Base-by-base conservation (phyloP, 2,797 vertebrate genomes). In the Takifugu rubripes region DNA sequence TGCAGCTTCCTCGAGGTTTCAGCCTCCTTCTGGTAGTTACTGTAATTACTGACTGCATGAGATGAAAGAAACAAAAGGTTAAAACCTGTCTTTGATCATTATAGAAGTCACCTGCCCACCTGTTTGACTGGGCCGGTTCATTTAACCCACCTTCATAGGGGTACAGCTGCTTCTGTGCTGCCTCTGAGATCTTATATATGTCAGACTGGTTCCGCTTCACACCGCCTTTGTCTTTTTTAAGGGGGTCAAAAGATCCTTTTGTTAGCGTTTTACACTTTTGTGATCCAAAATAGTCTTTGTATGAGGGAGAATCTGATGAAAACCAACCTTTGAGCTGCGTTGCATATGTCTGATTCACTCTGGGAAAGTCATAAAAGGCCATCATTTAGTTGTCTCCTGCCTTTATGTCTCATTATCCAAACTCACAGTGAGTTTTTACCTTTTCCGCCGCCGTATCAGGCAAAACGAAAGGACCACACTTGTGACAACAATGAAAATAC, bases 301-400 rank as follows among this genome's bases (percentile, higher is more conserved):
- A 4, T 29, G 4, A 7, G 1, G 7, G 44, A 12, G 14, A 33
- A 10, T 33, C 14, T 25, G 12, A 25, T 55, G 27, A 54, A 64
- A 49, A 49, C 66, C 47, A 14, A 75, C 75, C 59, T 73, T 50
- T 64, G 14, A 3, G 44, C 40, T 26, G 49, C 36, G 66, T 24
- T 44, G 56, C 6, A 49, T 73, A 78, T 14, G 4, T 52, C n/a
- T 5, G 63, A 17, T 49, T 68, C 49, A 10, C 1, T 40, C 77
- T 74, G 45, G 45, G 33, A 58, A 56, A 36, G 48, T 25, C 36
- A 15, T 47, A 55, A 49, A 2, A 12, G 50, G 10, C 0, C 11
- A 6, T 24, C 29, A 2, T 33, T 46, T 40, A 44, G 36, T 49
- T 49, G 2, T 27, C 11, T 21, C 17, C 17, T 21, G 17, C 17